Percentiles rank a stretch among this genome's conserved stretches.
These are phyloP conservation scores for Schizopygopsis malacanthus DNA, from an alignment of 2,797 vertebrate species.

Conservation along the genomic window DNA sequence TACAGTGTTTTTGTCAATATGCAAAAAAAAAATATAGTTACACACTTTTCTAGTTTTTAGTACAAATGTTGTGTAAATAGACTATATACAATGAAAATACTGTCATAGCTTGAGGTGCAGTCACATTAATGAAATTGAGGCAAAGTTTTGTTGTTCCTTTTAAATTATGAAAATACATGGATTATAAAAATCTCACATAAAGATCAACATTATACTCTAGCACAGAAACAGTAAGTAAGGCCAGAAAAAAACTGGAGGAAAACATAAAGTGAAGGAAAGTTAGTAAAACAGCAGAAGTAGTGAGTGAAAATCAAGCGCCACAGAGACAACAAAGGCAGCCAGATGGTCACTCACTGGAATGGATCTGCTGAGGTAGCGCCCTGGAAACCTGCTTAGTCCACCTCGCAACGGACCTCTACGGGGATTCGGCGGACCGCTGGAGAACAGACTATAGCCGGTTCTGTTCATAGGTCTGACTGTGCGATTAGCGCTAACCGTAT, in stretches of 20 bases:
- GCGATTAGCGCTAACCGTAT: not conserved
- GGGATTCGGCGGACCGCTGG: slow-evolving; percentile 1
- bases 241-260: not conserved
- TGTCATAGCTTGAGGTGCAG: not conserved
- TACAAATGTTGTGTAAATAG: not conserved
- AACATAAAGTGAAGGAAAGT: not conserved
- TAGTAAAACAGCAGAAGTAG: not conserved
- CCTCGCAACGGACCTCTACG: slow-evolving; percentile 22
- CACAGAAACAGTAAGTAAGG: slow-evolving; percentile 1
- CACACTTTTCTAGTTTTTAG: no score
- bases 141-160: not conserved
- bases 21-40: no score
- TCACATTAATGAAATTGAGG: not conserved
- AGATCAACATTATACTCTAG: not conserved
- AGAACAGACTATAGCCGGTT: slow-evolving; percentile 41
- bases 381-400: slow-evolving; percentile 32
- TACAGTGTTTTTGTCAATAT: no score
- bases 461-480: slow-evolving; percentile 47
- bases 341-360: slow-evolving; percentile 58
- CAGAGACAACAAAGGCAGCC: not conserved
- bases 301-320: not conserved
- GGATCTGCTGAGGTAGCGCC: slow-evolving; percentile 60
- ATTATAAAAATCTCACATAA: not conserved
- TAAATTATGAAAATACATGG: not conserved
- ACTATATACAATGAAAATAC: no score